phyloP scores from a whole-genome alignment of 2,888 invertebrate genomes.

The Tupiocoris notatus region DNA sequence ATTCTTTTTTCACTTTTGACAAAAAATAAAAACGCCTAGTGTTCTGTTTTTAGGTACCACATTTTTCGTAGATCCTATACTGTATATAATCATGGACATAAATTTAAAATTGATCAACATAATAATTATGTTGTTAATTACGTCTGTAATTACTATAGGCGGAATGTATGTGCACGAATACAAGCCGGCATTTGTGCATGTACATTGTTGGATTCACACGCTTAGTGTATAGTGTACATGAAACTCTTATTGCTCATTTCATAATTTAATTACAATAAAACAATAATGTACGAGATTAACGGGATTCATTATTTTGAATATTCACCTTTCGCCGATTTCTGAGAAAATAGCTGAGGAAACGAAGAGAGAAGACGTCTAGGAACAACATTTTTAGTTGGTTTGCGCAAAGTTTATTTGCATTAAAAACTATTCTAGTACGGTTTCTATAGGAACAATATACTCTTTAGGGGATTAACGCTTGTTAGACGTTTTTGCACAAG shows the following conservation, averaged over 20 bases:
- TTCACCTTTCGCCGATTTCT: background rate
- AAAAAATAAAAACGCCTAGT: background rate
- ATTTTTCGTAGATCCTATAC: conserved; percentile 1
- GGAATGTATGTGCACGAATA: conserved; percentile 36
- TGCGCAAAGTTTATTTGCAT: no score
- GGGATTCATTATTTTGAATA: background rate
- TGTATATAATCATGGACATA: conserved; percentile 39
- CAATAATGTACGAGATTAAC: conserved; percentile 34
- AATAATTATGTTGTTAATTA: background rate
- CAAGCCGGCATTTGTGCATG: conserved; percentile 27
- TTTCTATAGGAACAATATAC: no score
- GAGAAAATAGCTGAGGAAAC: background rate
- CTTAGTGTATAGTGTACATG: conserved; percentile 47
- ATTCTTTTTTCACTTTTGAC: background rate
- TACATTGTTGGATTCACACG: conserved; percentile 44
- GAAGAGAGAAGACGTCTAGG: conserved; percentile 15
- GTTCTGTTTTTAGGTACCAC: background rate
- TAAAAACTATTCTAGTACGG: no score
- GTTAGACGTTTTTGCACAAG: no score
- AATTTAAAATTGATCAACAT: conserved; percentile 24
- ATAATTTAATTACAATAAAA: conserved; percentile 46
- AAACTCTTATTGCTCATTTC: conserved; percentile 47
- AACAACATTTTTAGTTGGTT: conserved; percentile 24
- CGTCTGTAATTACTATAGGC: background rate
- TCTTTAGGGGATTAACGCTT: no score